phyloP scores from a whole-genome alignment of 1,140 invertebrate species.

The Aphelenchoides fujianensis region DNA sequence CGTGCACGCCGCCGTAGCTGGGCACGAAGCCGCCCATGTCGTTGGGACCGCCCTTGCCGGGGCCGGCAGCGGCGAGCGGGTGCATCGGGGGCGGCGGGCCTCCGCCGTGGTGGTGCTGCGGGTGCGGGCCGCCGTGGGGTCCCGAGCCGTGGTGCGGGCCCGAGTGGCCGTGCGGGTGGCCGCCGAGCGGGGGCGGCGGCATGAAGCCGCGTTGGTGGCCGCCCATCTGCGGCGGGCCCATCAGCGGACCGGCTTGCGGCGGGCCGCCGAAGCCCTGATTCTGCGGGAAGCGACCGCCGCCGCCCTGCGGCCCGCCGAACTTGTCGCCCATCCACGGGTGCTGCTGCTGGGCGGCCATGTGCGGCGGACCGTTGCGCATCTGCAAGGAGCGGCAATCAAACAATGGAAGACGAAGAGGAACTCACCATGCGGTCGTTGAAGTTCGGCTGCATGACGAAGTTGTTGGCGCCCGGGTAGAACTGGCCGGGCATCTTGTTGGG shows the following conservation, averaged over 20 bases:
- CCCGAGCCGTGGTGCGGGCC: neutral
- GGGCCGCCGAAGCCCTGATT: slow-evolving; percentile 8
- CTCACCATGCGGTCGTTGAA: slow-evolving; percentile 21
- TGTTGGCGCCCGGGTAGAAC: slow-evolving; percentile 11
- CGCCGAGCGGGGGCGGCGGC: neutral
- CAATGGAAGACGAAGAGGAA: neutral
- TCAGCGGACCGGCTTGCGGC: slow-evolving; percentile 2
- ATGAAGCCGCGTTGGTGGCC: neutral
- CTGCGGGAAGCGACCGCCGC: slow-evolving; percentile 8
- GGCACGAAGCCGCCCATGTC: neutral
- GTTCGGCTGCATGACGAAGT: slow-evolving; percentile 10
- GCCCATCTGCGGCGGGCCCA: neutral
- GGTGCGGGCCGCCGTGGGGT: neutral
- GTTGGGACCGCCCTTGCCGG: neutral
- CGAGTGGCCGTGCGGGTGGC: neutral
- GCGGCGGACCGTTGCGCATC: slow-evolving; percentile 20
- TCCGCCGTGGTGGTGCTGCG: slow-evolving; percentile 19
- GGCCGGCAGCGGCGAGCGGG: neutral
- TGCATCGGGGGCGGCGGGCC: neutral
- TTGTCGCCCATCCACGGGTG: slow-evolving; percentile 16
- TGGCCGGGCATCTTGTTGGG: neutral
- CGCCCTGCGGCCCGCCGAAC: slow-evolving; percentile 6
- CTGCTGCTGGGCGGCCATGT: slow-evolving; percentile 14
- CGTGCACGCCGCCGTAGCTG: neutral
- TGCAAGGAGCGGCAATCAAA: neutral